A percentile compares a stretch with the other conserved stretches of the same genome.
Evolutionary conservation across 2,797 vertebrate species (phyloP).

Genomic region (Neoniphon sammara): DNA sequence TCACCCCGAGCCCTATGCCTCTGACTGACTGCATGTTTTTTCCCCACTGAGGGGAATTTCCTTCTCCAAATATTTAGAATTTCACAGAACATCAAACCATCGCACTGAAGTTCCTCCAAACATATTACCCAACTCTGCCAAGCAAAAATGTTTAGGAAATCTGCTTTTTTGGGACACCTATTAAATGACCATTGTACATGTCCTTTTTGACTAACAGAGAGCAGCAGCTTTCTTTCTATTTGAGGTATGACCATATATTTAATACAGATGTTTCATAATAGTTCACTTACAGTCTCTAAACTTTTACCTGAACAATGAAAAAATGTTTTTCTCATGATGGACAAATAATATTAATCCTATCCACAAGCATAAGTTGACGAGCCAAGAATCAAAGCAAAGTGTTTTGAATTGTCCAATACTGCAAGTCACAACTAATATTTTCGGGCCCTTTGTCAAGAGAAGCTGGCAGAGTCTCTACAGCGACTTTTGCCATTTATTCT

Average conservation of each 20-base stretch:
- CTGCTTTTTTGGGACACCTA: no score
- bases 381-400: neutral
- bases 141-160: conserved; percentile 35
- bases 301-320: no score
- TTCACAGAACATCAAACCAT: conserved; percentile 51
- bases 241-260: no score
- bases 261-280: no score
- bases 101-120: conserved; percentile 58
- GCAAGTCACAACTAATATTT: no score
- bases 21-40: conserved; percentile 44
- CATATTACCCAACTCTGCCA: conserved; percentile 31
- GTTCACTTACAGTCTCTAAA: no score
- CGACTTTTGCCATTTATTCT: neutral
- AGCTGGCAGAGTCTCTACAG: no score
- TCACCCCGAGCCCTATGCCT: conserved; percentile 51
- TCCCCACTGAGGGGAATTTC: conserved; percentile 59
- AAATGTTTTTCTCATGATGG: neutral
- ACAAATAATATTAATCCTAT: neutral
- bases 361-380: neutral
- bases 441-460: no score
- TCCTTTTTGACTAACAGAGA: no score
- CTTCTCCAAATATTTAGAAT: conserved; percentile 76
- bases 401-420: neutral
- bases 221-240: no score
- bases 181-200: no score